Conservation (phyloP, 2,113 vertebrate genomes). For the Salvelinus alpinus region DNA sequence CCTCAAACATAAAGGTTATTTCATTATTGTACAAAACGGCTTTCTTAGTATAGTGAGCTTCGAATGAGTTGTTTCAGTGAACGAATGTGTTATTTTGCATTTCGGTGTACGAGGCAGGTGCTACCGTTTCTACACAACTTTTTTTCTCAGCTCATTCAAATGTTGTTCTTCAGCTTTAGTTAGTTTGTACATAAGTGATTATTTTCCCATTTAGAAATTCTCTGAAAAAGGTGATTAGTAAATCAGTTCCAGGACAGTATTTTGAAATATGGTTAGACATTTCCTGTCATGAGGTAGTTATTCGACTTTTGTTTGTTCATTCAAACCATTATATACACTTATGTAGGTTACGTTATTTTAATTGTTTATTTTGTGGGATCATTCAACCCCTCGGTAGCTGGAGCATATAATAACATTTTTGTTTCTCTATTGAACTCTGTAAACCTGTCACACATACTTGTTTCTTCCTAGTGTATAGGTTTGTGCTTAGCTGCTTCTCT, state of each 20-base stretch:
- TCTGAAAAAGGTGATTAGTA: not conserved
- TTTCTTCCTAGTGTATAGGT: not conserved
- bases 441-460: not conserved
- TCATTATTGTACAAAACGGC: not conserved
- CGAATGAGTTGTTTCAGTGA: not conserved
- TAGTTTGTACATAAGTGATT: not conserved
- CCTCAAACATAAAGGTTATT: not conserved
- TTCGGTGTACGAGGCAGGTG: slow-evolving; percentile 48
- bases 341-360: not conserved
- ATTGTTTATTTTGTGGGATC: not conserved
- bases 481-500: not conserved
- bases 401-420: not conserved
- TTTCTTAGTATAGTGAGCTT: slow-evolving; percentile 3
- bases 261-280: not conserved
- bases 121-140: slow-evolving; percentile 1
- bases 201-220: not conserved
- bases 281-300: not conserved
- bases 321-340: not conserved
- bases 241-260: not conserved
- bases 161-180: not conserved
- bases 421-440: not conserved
- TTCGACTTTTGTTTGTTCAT: not conserved
- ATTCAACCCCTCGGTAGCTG: not conserved
- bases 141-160: slow-evolving; percentile 1
- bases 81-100: slow-evolving; percentile 13